Evolutionary conservation across 2,888 invertebrate species (phyloP).

Genomic region (Trichogramma evanescens): DNA sequence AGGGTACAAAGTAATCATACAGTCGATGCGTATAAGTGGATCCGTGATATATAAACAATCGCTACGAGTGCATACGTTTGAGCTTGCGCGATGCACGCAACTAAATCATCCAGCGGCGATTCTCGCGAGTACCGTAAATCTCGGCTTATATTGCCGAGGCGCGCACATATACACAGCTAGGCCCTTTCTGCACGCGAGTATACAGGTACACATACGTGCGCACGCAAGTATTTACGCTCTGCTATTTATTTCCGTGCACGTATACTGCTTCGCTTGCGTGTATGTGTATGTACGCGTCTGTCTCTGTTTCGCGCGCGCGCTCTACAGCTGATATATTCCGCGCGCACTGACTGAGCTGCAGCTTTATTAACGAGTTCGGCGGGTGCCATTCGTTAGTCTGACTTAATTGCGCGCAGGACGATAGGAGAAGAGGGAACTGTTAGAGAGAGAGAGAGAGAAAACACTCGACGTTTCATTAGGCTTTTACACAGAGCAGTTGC

Average conservation of each 20-base stretch:
- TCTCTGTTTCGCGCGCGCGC: too few relatives aligned
- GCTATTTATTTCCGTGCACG: slow-evolving; percentile 18
- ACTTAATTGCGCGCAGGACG: slow-evolving; percentile 13
- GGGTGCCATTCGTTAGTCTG: slow-evolving; percentile 14
- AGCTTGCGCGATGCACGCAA: slow-evolving; percentile 16
- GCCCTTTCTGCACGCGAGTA: slow-evolving; percentile 1
- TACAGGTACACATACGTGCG: too few relatives aligned
- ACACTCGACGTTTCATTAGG: slow-evolving; percentile 2
- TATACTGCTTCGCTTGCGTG: too few relatives aligned
- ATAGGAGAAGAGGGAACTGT: background rate
- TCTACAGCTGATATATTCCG: too few relatives aligned
- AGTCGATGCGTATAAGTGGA: too few relatives aligned
- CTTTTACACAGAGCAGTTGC: too few relatives aligned
- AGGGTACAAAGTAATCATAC: too few relatives aligned
- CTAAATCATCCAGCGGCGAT: slow-evolving; percentile 9
- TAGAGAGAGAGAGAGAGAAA: slow-evolving; percentile 1
- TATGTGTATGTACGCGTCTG: too few relatives aligned
- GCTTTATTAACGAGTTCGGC: slow-evolving; percentile 18
- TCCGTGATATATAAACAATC: too few relatives aligned
- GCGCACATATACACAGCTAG: slow-evolving; percentile 12
- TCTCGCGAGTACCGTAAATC: background rate
- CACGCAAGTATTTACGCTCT: background rate
- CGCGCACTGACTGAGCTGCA: background rate
- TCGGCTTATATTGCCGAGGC: slow-evolving; percentile 11
- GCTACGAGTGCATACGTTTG: too few relatives aligned